Evolutionary conservation across 2,888 invertebrate species (phyloP), one percentile per base, ranked within the genome.

Genomic region (Cataglyphis albicans): DNA sequence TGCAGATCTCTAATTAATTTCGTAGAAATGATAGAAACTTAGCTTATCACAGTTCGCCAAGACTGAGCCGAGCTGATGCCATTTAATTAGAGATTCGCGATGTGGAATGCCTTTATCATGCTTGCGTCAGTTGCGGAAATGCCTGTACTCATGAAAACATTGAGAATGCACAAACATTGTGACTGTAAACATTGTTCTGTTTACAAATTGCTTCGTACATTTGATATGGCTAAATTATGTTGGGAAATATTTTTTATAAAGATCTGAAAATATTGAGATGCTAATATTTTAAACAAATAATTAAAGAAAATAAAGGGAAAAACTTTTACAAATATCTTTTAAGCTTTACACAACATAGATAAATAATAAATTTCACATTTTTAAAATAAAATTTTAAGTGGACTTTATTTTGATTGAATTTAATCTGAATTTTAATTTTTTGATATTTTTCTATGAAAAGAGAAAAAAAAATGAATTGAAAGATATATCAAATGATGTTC

Each of bases 1-100:
- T 29, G 12, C 21, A 64, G 76, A 89, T 83, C 61, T 76, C 74
- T 85, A 88, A 89, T 88, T 87, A 86, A 89, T 89, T 88, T 82
- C 59, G 32, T 65, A 70, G 68, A 76, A 68, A 74, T 81, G 74
- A 82, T 78, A 52, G 82, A 87, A 74, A 84, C 67, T 76, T 59
- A 55, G 88, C 85, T 89, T 88, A 88, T 88, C 84, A 83, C 21
- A 61, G 65, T 76, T 84, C 76, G 84, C 80, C 86, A 86, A 88
- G 86, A 65, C 83, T 38, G 32, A 63, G 52, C 73, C 75, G 75
- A 84, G 86, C 82, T 82, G 88, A 84, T 90, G 86, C 84, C 74
- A 88, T 88, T 90, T 90, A 90, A 90, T 89, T 90, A 90, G 81
- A 72, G 64, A 65, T 76, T 78, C 67, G 65, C 55, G 32, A 83